Evolutionary conservation across 2,888 invertebrate genomes (phyloP).

Genomic region (Melanotus villosus): DNA sequence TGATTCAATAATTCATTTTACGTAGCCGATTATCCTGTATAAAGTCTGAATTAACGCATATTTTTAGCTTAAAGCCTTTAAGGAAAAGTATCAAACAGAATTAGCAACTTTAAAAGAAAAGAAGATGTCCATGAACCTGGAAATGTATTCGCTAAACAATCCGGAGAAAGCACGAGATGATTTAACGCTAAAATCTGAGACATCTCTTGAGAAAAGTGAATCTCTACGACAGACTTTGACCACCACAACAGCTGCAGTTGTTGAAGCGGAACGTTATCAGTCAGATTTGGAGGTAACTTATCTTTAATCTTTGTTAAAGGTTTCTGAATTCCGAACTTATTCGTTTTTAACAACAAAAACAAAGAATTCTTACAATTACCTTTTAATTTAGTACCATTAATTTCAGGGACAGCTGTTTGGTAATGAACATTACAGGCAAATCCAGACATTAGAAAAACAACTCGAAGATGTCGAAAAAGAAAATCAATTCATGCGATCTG

Average conservation of each 20-base stretch:
- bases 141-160: constrained; percentile 31
- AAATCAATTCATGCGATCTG: constrained; percentile 31
- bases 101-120: constrained; percentile 42
- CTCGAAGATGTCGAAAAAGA: constrained; percentile 29
- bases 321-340: no score
- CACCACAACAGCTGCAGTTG: constrained; percentile 49
- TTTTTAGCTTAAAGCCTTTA: constrained; percentile 29
- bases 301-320: no score
- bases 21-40: no score
- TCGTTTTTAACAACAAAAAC: no score
- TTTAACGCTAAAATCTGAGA: constrained; percentile 34
- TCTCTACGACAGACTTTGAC: constrained; percentile 44
- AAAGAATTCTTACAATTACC: no score
- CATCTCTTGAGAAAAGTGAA: constrained; percentile 29
- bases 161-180: constrained; percentile 46
- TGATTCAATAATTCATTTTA: no score
- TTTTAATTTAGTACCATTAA: background rate
- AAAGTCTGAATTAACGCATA: no score
- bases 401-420: constrained; percentile 23
- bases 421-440: constrained; percentile 30
- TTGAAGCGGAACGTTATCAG: constrained; percentile 49
- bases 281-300: constrained; percentile 50
- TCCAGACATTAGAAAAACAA: constrained; percentile 26
- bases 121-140: constrained; percentile 36
- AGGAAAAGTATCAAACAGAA: constrained; percentile 44